Conservation (phyloP, 1,140 invertebrate genomes). For the Riptortus pedestris region DNA sequence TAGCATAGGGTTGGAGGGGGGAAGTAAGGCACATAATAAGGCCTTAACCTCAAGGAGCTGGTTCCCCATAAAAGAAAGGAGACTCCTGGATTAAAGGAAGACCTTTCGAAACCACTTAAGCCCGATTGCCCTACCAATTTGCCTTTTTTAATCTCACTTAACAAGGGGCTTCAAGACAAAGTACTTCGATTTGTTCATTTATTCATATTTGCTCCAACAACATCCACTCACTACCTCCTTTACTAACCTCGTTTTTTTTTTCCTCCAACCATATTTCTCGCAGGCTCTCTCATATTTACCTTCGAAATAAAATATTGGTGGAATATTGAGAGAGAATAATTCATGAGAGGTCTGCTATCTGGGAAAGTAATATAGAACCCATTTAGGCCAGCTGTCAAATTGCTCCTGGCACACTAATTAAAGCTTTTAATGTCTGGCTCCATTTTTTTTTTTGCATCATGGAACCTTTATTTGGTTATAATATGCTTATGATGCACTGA, state of each 20-base stretch:
- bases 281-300: neutral
- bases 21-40: neutral
- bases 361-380: too few relatives aligned
- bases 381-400: too few relatives aligned
- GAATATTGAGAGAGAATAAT: neutral
- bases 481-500: too few relatives aligned
- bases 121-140: slow-evolving; percentile 9
- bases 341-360: too few relatives aligned
- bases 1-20: neutral
- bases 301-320: neutral
- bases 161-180: slow-evolving; percentile 6
- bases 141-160: slow-evolving; percentile 2
- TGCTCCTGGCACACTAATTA: too few relatives aligned
- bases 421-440: too few relatives aligned
- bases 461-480: too few relatives aligned
- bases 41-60: neutral
- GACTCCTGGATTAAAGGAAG: neutral
- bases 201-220: slow-evolving; percentile 14
- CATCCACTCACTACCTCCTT: neutral
- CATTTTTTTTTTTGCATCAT: too few relatives aligned
- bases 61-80: neutral
- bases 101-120: neutral
- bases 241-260: neutral
- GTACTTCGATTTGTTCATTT: slow-evolving; percentile 6
- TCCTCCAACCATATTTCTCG: neutral